phyloP scores from a whole-genome alignment of 2,888 invertebrate genomes.

The Terebella lapidaria region DNA sequence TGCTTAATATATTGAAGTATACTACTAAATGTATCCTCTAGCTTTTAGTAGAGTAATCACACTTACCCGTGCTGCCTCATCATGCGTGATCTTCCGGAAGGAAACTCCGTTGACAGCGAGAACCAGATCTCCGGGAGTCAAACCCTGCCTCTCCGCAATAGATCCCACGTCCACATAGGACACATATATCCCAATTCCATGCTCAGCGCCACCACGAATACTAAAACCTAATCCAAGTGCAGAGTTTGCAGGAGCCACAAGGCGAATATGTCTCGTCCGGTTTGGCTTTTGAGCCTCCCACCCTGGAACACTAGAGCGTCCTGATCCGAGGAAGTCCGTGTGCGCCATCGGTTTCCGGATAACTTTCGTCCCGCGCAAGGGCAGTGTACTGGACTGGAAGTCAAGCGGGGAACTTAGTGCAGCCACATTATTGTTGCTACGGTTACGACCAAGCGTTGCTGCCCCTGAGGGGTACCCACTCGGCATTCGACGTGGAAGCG shows the following conservation, averaged over 20 bases:
- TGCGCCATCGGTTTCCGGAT: not conserved
- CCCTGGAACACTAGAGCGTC: not conserved
- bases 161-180: conserved; percentile 92
- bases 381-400: not conserved
- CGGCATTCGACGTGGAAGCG: not conserved
- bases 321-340: not conserved
- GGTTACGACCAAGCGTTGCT: not conserved
- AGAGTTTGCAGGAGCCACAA: conserved; percentile 2
- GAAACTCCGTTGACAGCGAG: conserved; percentile 88
- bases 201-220: conserved; percentile 90
- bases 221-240: conserved; percentile 67
- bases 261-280: not conserved
- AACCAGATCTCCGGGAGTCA: conserved; percentile 75
- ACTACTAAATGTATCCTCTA: too few relatives aligned
- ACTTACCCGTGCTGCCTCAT: conserved; percentile 43
- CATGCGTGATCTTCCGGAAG: conserved; percentile 58
- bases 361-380: not conserved
- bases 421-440: not conserved
- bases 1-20: too few relatives aligned
- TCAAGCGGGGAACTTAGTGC: not conserved
- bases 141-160: conserved; percentile 82
- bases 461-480: not conserved
- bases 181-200: conserved; percentile 90
- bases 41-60: not conserved
- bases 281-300: conserved; percentile 12